phyloP scores from a whole-genome alignment of 2,888 invertebrate species.

The Chloroclysta siterata region DNA sequence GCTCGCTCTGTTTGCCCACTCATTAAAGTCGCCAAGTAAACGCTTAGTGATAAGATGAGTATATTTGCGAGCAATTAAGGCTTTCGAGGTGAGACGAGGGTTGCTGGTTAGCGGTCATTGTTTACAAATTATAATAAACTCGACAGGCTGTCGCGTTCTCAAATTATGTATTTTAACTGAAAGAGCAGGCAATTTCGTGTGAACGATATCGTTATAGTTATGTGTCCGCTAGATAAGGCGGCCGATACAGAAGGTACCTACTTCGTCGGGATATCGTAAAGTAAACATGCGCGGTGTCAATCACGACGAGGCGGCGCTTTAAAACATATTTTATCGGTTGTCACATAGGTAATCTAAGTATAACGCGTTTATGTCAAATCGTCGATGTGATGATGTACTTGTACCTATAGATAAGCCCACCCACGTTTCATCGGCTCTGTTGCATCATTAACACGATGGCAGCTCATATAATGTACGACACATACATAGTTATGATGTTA shows the following conservation, averaged over 20 bases:
- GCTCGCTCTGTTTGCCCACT: conserved; percentile 78
- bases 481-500: conserved; percentile 49
- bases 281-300: conserved; percentile 79
- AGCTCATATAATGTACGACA: conserved; percentile 55
- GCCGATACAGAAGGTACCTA: conserved; percentile 71
- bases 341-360: conserved; percentile 79
- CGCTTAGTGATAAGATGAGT: conserved; percentile 82
- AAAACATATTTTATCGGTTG: conserved; percentile 79
- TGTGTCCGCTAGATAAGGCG: conserved; percentile 71
- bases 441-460: conserved; percentile 72
- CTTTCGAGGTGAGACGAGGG: conserved; percentile 80
- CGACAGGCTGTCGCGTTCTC: conserved; percentile 38
- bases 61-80: conserved; percentile 84
- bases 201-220: conserved; percentile 61
- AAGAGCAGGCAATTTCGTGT: conserved; percentile 52
- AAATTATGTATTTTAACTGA: conserved; percentile 48
- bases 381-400: conserved; percentile 55
- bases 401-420: conserved; percentile 79
- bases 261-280: conserved; percentile 71
- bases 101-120: conserved; percentile 64
- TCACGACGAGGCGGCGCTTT: conserved; percentile 80
- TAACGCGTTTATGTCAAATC: conserved; percentile 84
- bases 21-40: conserved; percentile 82
- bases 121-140: conserved; percentile 61
- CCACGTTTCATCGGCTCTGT: conserved; percentile 69